Conservation (phyloP, 2,888 invertebrate species). For the Argyra leucocephala region DNA sequence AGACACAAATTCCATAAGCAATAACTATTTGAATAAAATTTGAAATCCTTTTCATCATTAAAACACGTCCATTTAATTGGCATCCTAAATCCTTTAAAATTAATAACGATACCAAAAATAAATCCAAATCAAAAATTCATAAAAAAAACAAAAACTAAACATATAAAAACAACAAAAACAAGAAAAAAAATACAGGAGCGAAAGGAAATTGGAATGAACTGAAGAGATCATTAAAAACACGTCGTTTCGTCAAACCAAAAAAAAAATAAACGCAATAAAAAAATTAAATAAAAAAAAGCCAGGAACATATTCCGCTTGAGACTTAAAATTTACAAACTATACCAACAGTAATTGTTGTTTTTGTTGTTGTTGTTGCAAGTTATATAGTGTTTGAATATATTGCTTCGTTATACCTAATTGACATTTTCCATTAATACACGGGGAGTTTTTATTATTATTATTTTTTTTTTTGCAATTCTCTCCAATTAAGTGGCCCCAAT, state of each 20-base stretch:
- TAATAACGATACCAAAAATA: too few relatives aligned
- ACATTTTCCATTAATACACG: conserved; percentile 29
- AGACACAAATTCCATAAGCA: too few relatives aligned
- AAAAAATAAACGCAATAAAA: conserved; percentile 13
- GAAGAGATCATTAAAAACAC: conserved; percentile 22
- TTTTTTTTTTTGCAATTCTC: conserved; percentile 17
- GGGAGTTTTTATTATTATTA: conserved; percentile 19
- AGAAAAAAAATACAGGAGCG: neutral
- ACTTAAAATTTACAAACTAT: neutral
- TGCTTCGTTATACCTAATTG: conserved; percentile 30
- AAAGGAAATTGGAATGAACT: conserved; percentile 16
- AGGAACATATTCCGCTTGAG: neutral
- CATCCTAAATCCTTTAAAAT: too few relatives aligned
- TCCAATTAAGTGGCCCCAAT: conserved; percentile 27
- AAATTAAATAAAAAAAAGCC: neutral
- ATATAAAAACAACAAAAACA: neutral
- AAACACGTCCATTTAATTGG: too few relatives aligned
- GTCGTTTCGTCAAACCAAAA: conserved; percentile 21
- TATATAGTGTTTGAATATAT: conserved; percentile 27
- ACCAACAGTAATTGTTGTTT: neutral
- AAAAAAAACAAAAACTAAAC: neutral
- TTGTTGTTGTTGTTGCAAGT: conserved; percentile 12
- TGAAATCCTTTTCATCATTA: too few relatives aligned
- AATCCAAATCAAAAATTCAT: neutral
- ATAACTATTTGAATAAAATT: too few relatives aligned